Percentiles rank a stretch among this genome's conserved stretches.
Conservation (phyloP, 2,797 vertebrate species). For the Lepidocolaptes lacrymiger region DNA sequence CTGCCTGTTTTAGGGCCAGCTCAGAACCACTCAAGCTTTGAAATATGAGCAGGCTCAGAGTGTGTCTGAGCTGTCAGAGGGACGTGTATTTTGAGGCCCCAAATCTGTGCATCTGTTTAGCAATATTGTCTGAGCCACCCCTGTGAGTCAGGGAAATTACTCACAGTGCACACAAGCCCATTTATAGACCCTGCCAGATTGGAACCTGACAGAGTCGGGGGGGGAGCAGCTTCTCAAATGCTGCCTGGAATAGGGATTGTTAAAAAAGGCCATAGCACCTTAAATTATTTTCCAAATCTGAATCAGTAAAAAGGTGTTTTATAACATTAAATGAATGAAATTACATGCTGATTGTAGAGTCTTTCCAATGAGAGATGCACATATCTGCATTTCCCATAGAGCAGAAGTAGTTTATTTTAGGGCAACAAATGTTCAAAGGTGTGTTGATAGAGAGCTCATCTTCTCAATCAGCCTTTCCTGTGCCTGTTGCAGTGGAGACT, state of each 20-base stretch:
- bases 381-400: accelerated
- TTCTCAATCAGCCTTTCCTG: background rate
- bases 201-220: background rate
- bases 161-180: background rate
- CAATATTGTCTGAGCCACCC: background rate
- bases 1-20: accelerated
- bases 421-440: background rate
- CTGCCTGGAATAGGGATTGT: background rate
- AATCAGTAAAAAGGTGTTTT: background rate
- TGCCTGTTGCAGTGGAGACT: background rate
- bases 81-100: background rate
- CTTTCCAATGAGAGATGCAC: accelerated
- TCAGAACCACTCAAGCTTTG: background rate
- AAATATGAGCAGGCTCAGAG: background rate
- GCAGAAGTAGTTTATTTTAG: background rate
- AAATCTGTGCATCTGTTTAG: background rate
- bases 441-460: background rate
- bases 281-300: background rate
- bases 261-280: background rate
- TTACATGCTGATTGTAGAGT: background rate
- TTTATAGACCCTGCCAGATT: constrained; percentile 26
- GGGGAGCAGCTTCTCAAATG: constrained; percentile 3
- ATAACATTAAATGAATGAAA: background rate
- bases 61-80: background rate
- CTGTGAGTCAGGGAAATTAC: constrained; percentile 25